Evolutionary conservation across 2,888 invertebrate species (phyloP), one percentile per base, ranked within the genome.

Genomic region (Noctua janthe): DNA sequence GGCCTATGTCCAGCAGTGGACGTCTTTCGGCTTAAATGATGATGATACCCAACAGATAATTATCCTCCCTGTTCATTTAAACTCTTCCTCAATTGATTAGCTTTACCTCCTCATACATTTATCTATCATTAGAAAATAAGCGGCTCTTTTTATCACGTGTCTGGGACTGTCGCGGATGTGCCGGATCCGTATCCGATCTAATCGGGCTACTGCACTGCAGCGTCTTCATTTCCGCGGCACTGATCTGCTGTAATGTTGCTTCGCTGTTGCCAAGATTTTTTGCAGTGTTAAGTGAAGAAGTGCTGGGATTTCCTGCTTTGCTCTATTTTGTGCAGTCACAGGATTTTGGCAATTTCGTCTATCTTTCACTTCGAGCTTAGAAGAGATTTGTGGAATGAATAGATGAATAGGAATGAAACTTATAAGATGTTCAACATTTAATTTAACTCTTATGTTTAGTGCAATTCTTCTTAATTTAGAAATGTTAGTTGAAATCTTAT

Each of bases 151-250:
- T 74, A 74, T 67, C 66, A 67, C 51, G 13, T 66, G 20, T 47
- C 35, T 13, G 35, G 29, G 11, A 66, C 39, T 35, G 35, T 54
- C 82, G 15, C 56, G 35, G 82, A 62, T 71, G 49, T 67, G 29
- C 59, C 77, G 71, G 54, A 62, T 82, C 2, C 54, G 77, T 86
- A 78, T 71, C 74, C 49, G 35, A 84, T 82, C 43, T 74, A 84
- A 86, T 78, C 83, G 20, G 84, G 67, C 43, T 54, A 76, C 66
- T 78, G 78, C 69, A 78, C 51, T 86, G 83, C 74, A 78, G 71
- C 13, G 29, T 86, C 83, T 81, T 81, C 43, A 51, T 76, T 85
- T 81, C 81, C 59, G 59, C 29, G 73, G 77, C 49, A 86, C 73
- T 86, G 73, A 84, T 85, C 85, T 56, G 84, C 35, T 72, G 51